Evolutionary conservation across 2,888 invertebrate genomes (phyloP).

Genomic region (Neoitamus cyanurus): DNA sequence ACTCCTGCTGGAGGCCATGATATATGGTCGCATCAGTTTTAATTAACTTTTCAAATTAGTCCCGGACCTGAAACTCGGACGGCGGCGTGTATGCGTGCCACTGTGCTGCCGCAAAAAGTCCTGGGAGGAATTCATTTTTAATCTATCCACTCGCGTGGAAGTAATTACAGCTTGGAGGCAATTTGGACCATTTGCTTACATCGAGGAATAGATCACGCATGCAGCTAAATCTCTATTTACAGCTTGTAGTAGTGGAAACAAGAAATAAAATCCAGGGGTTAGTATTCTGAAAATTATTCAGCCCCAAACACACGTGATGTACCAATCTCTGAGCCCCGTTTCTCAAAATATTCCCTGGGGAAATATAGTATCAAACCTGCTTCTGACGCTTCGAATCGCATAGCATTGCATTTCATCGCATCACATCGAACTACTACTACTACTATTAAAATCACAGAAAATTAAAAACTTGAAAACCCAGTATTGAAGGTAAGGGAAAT

Average conservation of each 20-base stretch:
- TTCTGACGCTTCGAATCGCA: too few relatives aligned
- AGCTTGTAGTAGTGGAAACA: not conserved
- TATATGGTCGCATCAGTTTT: not conserved
- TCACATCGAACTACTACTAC: too few relatives aligned
- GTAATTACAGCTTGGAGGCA: not conserved
- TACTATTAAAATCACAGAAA: too few relatives aligned
- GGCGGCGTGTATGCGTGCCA: not conserved
- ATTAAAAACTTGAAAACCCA: too few relatives aligned
- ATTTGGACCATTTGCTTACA: not conserved
- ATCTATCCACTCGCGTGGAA: not conserved
- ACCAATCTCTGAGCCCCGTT: too few relatives aligned
- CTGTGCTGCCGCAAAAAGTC: not conserved
- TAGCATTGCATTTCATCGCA: too few relatives aligned
- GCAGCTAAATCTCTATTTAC: not conserved
- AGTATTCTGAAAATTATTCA: too few relatives aligned
- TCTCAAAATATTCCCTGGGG: too few relatives aligned
- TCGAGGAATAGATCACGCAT: not conserved
- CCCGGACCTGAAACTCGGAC: not conserved
- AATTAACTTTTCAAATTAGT: conserved; percentile 1
- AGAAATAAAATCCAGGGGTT: too few relatives aligned
- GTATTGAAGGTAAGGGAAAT: too few relatives aligned
- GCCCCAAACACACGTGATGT: too few relatives aligned
- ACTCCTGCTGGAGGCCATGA: not conserved
- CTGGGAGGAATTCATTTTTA: not conserved
- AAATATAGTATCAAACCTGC: too few relatives aligned